phyloP scores from a whole-genome alignment of 2,888 invertebrate genomes.

The Acronicta aceris region DNA sequence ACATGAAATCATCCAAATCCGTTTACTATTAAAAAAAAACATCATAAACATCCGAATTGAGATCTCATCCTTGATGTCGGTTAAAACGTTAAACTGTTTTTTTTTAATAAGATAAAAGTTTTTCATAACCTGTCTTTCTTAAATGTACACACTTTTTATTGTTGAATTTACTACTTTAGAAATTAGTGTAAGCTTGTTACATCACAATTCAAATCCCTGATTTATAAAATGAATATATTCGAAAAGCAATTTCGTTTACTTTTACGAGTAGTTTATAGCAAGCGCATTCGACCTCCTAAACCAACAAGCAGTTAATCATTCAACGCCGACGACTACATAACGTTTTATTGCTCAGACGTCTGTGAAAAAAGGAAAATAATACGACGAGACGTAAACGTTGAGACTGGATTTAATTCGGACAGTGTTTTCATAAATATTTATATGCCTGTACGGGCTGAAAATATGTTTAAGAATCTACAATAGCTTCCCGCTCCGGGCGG shows the following conservation, averaged over 20 bases:
- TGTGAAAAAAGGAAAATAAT: constrained; percentile 66
- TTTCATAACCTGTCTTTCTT: too few relatives aligned
- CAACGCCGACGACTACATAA: constrained; percentile 64
- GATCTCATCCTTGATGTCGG: too few relatives aligned
- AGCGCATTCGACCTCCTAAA: constrained; percentile 58
- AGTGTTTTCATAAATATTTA: constrained; percentile 78
- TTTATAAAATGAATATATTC: constrained; percentile 35
- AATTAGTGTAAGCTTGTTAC: constrained; percentile 1
- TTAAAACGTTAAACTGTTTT: too few relatives aligned
- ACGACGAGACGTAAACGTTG: constrained; percentile 64
- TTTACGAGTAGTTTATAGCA: constrained; percentile 68
- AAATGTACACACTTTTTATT: too few relatives aligned
- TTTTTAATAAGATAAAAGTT: too few relatives aligned
- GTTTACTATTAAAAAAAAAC: too few relatives aligned
- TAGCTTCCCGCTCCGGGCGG: constrained; percentile 59
- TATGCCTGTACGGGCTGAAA: constrained; percentile 61
- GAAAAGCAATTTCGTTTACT: constrained; percentile 57
- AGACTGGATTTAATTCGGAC: constrained; percentile 75
- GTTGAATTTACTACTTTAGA: too few relatives aligned
- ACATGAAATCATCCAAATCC: too few relatives aligned
- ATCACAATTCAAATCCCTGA: constrained; percentile 5
- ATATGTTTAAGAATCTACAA: constrained; percentile 71
- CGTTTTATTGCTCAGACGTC: constrained; percentile 67
- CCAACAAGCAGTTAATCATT: constrained; percentile 69
- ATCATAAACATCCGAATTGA: too few relatives aligned